Conservation (phyloP, 2,888 invertebrate genomes). For the Mystacides longicornis region DNA sequence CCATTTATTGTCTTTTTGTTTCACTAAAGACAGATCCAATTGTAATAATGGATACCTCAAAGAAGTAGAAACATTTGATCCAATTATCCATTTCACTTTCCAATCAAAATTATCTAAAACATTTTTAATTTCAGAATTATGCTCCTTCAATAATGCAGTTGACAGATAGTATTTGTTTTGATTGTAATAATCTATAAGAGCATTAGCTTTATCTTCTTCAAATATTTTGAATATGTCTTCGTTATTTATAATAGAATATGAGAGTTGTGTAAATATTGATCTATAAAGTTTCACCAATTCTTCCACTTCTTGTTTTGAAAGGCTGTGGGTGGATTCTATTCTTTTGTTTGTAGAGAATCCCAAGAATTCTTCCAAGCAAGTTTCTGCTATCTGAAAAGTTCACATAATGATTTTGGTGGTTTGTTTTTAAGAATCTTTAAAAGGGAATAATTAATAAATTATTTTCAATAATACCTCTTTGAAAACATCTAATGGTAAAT, state of each 20-base stretch:
- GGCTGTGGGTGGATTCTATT: not conserved
- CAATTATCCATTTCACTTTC: constrained; percentile 35
- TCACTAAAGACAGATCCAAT: constrained; percentile 32
- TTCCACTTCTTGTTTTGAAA: not conserved
- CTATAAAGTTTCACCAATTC: constrained; percentile 4
- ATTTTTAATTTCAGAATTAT: constrained; percentile 18
- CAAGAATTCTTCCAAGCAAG: constrained; percentile 19
- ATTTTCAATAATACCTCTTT: constrained; percentile 10
- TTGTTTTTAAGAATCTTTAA: not conserved
- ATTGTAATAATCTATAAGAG: constrained; percentile 9
- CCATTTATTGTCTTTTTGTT: constrained; percentile 27
- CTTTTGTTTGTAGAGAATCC: constrained; percentile 13
- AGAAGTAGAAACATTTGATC: constrained; percentile 37
- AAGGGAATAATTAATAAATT: not conserved
- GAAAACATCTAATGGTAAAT: constrained; percentile 15
- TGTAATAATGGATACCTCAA: constrained; percentile 36
- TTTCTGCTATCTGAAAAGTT: constrained; percentile 15
- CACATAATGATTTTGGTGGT: not conserved
- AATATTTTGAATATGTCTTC: constrained; percentile 11
- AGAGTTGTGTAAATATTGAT: constrained; percentile 11
- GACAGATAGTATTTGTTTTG: constrained; percentile 19
- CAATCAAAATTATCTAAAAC: constrained; percentile 33
- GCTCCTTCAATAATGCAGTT: constrained; percentile 19
- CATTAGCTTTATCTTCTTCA: constrained; percentile 14
- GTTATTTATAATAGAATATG: constrained; percentile 6